These are phyloP conservation scores for Felis chaus DNA, from an alignment of 2,113 vertebrate genomes.

Conservation along the genomic window DNA sequence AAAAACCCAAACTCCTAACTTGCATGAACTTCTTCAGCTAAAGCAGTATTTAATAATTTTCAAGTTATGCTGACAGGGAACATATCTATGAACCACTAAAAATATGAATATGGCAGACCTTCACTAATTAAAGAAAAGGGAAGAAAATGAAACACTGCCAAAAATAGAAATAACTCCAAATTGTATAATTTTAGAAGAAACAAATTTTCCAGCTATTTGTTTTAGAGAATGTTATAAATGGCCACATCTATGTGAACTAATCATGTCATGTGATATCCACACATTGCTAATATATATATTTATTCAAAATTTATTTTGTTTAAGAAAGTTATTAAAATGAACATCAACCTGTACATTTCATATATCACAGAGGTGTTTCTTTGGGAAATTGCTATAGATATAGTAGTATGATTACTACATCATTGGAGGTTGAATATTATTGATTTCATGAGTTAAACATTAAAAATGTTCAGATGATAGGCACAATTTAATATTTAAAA, in stretches of 20 bases:
- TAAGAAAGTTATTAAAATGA: not conserved
- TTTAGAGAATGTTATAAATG: not conserved
- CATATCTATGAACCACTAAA: not conserved
- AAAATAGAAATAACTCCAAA: conserved; percentile 14
- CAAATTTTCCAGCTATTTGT: not conserved
- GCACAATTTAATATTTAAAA: not conserved
- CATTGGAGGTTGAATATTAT: not conserved
- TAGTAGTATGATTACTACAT: not conserved
- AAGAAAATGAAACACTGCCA: not conserved
- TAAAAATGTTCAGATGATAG: not conserved
- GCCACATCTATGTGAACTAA: not conserved
- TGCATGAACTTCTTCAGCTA: not conserved
- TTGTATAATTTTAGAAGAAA: not conserved
- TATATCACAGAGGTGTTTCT: not conserved
- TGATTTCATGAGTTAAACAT: not conserved
- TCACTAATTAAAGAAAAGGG: not conserved
- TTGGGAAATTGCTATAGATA: not conserved
- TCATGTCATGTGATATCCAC: not conserved
- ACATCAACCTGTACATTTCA: not conserved
- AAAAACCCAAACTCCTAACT: not conserved
- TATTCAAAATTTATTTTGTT: not conserved
- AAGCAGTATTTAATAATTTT: conserved; percentile 44
- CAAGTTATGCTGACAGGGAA: not conserved
- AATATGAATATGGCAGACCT: not conserved
- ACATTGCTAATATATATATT: not conserved